Conservation (phyloP, 2,888 invertebrate species). For the Myathropa florea region DNA sequence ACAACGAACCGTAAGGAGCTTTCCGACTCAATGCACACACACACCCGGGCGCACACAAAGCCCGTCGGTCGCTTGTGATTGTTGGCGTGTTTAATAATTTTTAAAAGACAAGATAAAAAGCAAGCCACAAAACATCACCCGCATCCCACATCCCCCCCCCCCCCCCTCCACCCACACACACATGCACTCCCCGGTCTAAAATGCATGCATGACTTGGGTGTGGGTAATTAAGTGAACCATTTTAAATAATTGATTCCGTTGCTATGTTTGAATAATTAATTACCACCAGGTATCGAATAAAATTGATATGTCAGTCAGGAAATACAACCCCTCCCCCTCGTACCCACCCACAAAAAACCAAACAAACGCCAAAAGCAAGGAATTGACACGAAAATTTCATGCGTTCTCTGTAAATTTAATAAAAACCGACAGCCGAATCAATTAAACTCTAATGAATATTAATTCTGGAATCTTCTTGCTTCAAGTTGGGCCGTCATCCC, state of each 20-base stretch:
- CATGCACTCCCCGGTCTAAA: no score
- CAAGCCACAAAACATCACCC: no score
- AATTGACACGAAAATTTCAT: not conserved
- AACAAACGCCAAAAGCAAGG: not conserved
- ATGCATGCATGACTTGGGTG: no score
- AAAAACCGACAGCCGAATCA: constrained; percentile 11
- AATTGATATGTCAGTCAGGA: not conserved
- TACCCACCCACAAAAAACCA: not conserved
- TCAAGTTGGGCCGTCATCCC: not conserved
- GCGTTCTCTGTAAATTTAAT: not conserved
- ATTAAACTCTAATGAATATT: constrained; percentile 32
- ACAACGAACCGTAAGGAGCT: no score
- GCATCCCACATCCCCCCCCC: no score
- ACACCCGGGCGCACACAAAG: no score
- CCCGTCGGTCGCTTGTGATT: no score
- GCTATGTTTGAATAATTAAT: constrained; percentile 30
- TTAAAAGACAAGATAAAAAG: no score
- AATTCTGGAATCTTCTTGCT: not conserved
- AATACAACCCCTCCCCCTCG: not conserved
- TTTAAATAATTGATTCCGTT: constrained; percentile 23
- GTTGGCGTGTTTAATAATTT: no score
- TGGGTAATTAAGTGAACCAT: constrained; percentile 17
- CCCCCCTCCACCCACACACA: no score
- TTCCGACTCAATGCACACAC: no score
- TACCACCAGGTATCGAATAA: constrained; percentile 16